Evolutionary conservation across 2,113 vertebrate species (phyloP), one percentile per base, ranked within the genome.

Genomic region (Stigmatopora nigra): DNA sequence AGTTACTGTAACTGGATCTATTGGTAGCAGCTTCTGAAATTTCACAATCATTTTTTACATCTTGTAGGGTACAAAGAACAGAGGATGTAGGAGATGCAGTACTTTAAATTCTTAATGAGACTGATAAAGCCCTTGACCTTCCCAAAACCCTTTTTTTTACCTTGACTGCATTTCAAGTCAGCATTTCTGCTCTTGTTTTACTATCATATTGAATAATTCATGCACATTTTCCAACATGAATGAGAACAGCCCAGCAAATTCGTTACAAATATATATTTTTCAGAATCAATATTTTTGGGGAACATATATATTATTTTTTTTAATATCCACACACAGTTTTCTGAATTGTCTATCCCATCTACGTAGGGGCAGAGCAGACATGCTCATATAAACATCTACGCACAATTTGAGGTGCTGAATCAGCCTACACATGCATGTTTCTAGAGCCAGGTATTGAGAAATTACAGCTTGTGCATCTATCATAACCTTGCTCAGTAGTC

Each of bases 1-100:
- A 85, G 83, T 88, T 88, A 88, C 79, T 84, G 86, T 82, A 88
- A 88, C 82, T 73, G 72, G 75, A 86, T 86, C 84, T 67, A 68
- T 78, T 84, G 81, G 72, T 80, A 84, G 78, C 77, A 76, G 80
- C 84, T 87, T 84, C 78, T 87, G 82, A 86, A 41, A 88, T 87
- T 86, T 89, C 79, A 80, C 84, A 77, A 85, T 31, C 84, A 76
- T 20, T 75, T 73, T 82, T 84, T 89, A 80, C 84, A 17, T 80
- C 69, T 46, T 83, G 84, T 65, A 51, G 76, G 70, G 73, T 68
- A 47, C 73, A 61, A 57, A 59, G 73, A 77, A 62, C 66, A 2
- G 68, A 69, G 38, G 5, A 41, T 41, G 38, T 41, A 10, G 38
- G 38, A 49, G 67, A 55, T 64, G 70, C 67, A 65, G 70, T 58